Base-by-base conservation (phyloP, 2,113 vertebrate species). In the Haliaeetus leucogaster region DNA sequence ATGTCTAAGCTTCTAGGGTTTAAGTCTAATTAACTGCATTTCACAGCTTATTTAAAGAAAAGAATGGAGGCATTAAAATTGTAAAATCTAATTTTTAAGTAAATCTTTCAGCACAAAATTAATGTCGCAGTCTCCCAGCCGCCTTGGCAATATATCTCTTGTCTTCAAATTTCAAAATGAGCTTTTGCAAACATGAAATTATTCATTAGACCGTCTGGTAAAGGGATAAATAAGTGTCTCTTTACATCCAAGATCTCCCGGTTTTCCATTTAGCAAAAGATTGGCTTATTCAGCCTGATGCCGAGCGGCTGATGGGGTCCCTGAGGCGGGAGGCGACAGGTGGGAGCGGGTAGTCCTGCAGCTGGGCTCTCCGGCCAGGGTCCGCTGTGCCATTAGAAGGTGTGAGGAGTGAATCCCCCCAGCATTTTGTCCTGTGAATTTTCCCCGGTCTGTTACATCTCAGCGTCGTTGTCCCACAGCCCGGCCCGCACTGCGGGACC, bases 111-210 rank as follows among this genome's bases (percentile, higher is more conserved):
- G 98, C 97, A 96, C 98, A 97, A 97, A 98, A 98, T 98, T 97
- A 98, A 98, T 98, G 98, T 98, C 70, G 96, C 98, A 91, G 97
- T 96, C 98, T 98, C 98, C 97, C 97, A 98, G 97, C 97, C 61
- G 97, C 97, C 98, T 98, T 97, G 97, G 98, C 97, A 98, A 97
- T 98, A 97, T 97, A 98, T 98, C 98, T 98, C 98, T 98, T 98
- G 98, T 98, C 98, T 98, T 98, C 98, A 97, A 96, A 98, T 98
- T 98, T 98, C 98, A 98, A 98, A 98, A 98, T 97, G 97, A 98
- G 98, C 98, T 98, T 98, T 98, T 97, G 97, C 98, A 98, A 98
- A 98, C 98, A 98, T 98, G 97, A 98, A 98, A 98, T 98, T 98
- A 98, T 98, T 98, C 98, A 98, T 98, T 98, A 98, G 98, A 91